These are phyloP conservation scores for Gryllus bimaculatus DNA, from an alignment of 1,140 invertebrate species.

Conservation along the genomic window DNA sequence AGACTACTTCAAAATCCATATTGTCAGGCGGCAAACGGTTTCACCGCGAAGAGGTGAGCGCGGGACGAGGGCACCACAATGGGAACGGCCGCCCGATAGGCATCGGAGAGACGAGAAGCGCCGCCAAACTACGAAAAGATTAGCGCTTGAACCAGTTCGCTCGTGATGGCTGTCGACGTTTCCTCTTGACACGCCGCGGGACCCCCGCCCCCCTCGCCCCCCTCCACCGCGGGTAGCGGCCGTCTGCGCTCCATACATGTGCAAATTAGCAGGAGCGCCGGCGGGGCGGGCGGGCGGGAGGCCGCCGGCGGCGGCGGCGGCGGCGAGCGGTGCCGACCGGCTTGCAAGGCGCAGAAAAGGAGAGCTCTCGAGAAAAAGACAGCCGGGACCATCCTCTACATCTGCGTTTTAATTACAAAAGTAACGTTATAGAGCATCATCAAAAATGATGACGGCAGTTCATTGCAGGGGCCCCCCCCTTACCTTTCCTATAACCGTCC, in stretches of 20 bases:
- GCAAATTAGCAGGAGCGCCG: constrained; percentile 16
- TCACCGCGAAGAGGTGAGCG: background rate
- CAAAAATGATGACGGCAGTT: constrained; percentile 16
- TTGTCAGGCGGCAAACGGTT: background rate
- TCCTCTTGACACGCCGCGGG: background rate
- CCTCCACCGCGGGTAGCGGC: background rate
- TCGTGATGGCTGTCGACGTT: background rate
- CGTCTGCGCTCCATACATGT: constrained; percentile 14
- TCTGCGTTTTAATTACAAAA: constrained; percentile 19
- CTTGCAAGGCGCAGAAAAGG: background rate
- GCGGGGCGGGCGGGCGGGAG: background rate
- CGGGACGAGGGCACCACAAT: background rate
- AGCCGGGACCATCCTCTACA: background rate
- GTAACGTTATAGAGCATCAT: constrained; percentile 16
- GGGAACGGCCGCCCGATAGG: background rate
- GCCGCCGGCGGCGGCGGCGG: no score
- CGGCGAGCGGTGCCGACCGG: no score
- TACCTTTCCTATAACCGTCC: constrained; percentile 12
- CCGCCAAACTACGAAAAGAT: constrained; percentile 3
- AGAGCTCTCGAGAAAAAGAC: constrained; percentile 4
- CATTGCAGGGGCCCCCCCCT: background rate
- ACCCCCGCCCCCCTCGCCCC: background rate
- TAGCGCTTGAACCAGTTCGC: constrained; percentile 2
- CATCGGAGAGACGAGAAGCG: background rate
- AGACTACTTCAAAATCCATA: background rate